Evolutionary conservation across 2,888 invertebrate species (phyloP), one percentile per base, ranked within the genome.

Genomic region (Myathropa florea): DNA sequence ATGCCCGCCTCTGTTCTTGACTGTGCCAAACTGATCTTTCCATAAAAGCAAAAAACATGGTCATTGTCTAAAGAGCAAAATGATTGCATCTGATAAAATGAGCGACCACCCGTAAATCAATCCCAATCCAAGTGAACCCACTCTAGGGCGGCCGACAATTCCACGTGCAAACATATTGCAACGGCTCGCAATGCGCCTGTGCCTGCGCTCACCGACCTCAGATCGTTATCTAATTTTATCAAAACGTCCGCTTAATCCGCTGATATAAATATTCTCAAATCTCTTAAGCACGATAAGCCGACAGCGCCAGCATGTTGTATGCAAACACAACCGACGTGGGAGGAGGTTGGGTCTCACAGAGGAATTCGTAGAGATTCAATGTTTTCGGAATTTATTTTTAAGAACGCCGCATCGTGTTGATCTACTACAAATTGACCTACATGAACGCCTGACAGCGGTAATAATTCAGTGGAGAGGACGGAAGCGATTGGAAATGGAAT

Each of bases 371-470:
- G 36, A 70, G 70, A 70, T 77, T 61, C 77, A 7, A 46, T 61
- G 68, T 65, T 65, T 28, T 60, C 23, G 39, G 21, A 46, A 33
- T 61, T 64, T 57, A 78, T 78, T 78, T 71, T 71, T 64, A 64
- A 60, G 18, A 60, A n/a, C 24, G 28, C 4, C 24, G 30, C 46
- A 18, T 46, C 46, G 21, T 46, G 18, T 46, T 55, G 53, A 77
- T 28, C 60, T 63, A 57, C 64, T 30, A 65, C 61, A 79, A 71
- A 85, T 77, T 77, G 57, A 53, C 61, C 61, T 28, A 76, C 84
- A 85, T 72, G 81, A 28, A 70, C 63, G 55, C 23, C 39, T 84
- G 68, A 72, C 57, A 77, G 77, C 71, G 71, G 36, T 28, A 81
- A 81, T 85, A 77, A 81, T 77, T 76, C 60, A 70, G 65, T 64